These are phyloP conservation scores for Cryptotis parvus DNA, from an alignment of 2,113 vertebrate species.

Conservation along the genomic window DNA sequence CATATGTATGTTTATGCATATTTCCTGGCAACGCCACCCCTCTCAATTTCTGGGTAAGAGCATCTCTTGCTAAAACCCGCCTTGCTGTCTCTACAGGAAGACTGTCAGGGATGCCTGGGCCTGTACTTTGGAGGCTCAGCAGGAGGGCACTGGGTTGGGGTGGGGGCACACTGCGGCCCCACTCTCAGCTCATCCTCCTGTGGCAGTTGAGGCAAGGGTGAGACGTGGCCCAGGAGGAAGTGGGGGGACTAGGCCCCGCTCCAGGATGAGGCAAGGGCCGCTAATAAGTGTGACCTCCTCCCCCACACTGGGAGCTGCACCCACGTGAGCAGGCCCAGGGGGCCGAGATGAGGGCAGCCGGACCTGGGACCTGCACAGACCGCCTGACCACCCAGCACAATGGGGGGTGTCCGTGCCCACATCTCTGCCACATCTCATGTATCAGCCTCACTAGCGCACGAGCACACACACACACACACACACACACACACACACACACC, in stretches of 20 bases:
- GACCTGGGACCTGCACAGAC: neutral
- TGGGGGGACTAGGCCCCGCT: neutral
- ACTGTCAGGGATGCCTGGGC: neutral
- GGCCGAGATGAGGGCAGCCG: neutral
- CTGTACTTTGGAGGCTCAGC: neutral
- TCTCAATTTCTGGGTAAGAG: slow-evolving; percentile 50
- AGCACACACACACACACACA: neutral
- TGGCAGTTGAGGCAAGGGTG: neutral
- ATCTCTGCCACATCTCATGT: neutral
- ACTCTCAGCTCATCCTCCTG: neutral
- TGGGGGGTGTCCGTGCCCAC: too few relatives aligned
- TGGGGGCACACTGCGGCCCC: neutral
- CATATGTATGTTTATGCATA: neutral
- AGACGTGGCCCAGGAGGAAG: neutral
- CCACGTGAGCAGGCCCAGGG: neutral
- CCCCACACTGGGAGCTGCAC: neutral
- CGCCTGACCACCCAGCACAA: neutral
- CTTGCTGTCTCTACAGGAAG: neutral
- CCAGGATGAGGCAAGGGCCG: neutral
- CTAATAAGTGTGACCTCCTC: neutral
- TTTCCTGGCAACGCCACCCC: slow-evolving; percentile 46
- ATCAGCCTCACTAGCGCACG: too few relatives aligned
- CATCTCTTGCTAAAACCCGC: slow-evolving; percentile 57
- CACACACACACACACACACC: too few relatives aligned
- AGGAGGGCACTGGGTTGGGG: neutral